A percentile compares a stretch with the other conserved stretches of the same genome.
phyloP scores from a whole-genome alignment of 2,113 vertebrate genomes.

The Hystrix brachyura region DNA sequence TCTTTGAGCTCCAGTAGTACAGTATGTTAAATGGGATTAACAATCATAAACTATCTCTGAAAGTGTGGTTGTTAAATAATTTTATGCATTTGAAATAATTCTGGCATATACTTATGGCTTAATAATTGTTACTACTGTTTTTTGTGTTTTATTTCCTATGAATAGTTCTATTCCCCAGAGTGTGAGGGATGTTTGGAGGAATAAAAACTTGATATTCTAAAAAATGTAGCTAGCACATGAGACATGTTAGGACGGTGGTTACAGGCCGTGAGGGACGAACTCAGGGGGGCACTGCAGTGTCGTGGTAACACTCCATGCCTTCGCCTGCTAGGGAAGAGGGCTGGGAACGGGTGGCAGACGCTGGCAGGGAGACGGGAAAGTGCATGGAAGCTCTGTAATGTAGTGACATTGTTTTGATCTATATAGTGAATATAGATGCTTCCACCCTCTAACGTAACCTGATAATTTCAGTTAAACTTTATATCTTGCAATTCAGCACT shows the following conservation, averaged over 20 bases:
- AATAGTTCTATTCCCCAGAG: neutral
- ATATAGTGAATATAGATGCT: neutral
- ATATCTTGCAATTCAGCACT: neutral
- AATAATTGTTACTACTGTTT: neutral
- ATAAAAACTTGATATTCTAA: neutral
- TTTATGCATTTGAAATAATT: neutral
- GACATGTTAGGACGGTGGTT: neutral
- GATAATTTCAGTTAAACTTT: neutral
- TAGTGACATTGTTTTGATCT: neutral
- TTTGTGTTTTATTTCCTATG: neutral
- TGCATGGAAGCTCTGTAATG: neutral
- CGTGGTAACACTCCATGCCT: neutral
- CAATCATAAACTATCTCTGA: neutral
- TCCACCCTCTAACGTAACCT: neutral
- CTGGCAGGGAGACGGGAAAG: neutral
- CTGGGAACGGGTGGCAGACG: neutral
- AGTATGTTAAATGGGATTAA: neutral
- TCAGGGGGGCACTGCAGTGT: rapidly evolving
- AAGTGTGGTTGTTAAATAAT: neutral
- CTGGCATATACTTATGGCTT: neutral
- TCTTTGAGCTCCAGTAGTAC: neutral
- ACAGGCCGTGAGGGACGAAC: neutral
- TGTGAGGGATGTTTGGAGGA: neutral
- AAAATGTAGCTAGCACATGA: neutral
- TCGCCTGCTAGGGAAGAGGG: neutral